Evolutionary conservation across 2,113 vertebrate genomes (phyloP).

Genomic region (Oryzias woworae): DNA sequence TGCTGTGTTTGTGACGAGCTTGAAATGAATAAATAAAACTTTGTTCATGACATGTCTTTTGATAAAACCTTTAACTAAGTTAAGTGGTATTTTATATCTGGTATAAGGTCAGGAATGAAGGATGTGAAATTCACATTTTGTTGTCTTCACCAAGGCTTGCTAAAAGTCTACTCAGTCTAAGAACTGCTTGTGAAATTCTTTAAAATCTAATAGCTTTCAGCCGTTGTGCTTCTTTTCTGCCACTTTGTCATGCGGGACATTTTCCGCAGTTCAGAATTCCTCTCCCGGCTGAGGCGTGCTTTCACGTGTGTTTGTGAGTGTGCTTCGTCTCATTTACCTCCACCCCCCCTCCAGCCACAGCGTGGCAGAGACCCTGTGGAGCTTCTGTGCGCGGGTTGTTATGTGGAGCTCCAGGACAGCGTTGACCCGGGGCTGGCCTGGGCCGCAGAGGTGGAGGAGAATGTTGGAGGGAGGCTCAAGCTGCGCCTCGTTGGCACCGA

Average conservation of each 20-base stretch:
- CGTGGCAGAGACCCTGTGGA: constrained; percentile 91
- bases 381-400: constrained; percentile 86
- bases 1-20: no score
- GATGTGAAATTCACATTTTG: constrained; percentile 17
- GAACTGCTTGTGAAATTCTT: constrained; percentile 49
- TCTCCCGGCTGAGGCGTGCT: constrained; percentile 34
- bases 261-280: constrained; percentile 42
- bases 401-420: constrained; percentile 86
- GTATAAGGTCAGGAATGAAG: background rate
- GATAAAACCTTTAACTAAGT: constrained; percentile 1
- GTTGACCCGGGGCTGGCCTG: constrained; percentile 81
- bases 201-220: constrained; percentile 34
- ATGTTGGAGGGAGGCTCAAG: constrained; percentile 89
- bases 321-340: constrained; percentile 10
- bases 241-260: constrained; percentile 44
- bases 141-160: constrained; percentile 26
- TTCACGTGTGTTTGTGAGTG: constrained; percentile 26
- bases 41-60: background rate
- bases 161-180: constrained; percentile 22
- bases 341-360: constrained; percentile 80
- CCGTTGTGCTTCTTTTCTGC: constrained; percentile 34
- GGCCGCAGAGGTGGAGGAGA: constrained; percentile 89
- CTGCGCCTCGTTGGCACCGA: constrained; percentile 86
- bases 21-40: background rate
- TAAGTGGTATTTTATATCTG: background rate